Evolutionary conservation across 2,888 invertebrate species (phyloP), one percentile per base, ranked within the genome.

Genomic region (Ectobius pallidus): DNA sequence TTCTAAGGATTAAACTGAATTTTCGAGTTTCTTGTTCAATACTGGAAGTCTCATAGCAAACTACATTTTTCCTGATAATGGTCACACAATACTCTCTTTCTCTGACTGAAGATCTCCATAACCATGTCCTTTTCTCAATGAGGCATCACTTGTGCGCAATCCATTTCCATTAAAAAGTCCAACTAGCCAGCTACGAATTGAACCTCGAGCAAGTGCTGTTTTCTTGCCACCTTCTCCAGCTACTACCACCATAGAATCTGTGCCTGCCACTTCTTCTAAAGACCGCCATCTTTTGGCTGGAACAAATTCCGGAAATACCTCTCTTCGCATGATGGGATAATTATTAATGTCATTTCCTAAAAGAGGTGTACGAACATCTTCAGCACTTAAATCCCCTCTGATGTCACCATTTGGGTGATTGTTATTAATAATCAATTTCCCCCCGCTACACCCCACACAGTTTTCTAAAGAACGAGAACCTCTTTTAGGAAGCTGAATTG

Each of bases 221-320:
- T 91, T 91, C 46, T 87, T 85, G 69, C 79, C 80, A 69, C 77
- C 73, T 79, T 80, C 70, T 81, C 81, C 44, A 80, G 81, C 79
- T 79, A 6, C 78, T 78, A 62, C 69, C 18, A 58, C 42, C 7
- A 74, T 0, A 76, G 78, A 72, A 76, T 77, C 27, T 74, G 73
- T 3, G 76, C 75, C 72, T 85, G 44, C 82, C 62, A 93, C 87
- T 76, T 90, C 89, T 83, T 94, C 94, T 69, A 93, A 85, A 62
- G 94, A 94, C 78, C 90, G 90, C 91, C 94, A 94, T 79, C 92
- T 88, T 83, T 92, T 92, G 77, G 87, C 80, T 70, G 82, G 86
- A 78, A 85, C 84, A 80, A 87, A 83, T n/a, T 75, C 75, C 3
- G 72, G 72, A 34, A 69, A 61, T 34, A 69, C 74, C 20, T 70